Base-by-base conservation (phyloP, 1,140 invertebrate species). In the Drosophila azteca region DNA sequence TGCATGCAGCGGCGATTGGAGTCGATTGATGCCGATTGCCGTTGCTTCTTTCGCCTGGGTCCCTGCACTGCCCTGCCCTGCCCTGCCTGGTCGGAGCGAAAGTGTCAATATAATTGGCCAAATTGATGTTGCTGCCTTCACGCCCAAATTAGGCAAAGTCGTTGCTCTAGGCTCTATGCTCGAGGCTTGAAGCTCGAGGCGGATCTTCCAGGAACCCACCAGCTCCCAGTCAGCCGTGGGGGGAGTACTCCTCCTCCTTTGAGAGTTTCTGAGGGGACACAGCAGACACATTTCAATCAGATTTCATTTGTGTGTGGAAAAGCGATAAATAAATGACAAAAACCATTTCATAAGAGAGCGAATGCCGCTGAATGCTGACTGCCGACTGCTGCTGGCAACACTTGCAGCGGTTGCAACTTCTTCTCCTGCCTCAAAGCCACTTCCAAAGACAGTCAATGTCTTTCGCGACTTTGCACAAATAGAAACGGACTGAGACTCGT, bases 281-380 rank as follows among this genome's bases (percentile, higher is more conserved):
- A n/a, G 8, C 24, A 45, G 68, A 80, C 89, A 90, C 84, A 90
- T 85, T 89, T 90, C 89, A 90, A 90, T 90, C 89, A 89, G 83
- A 83, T 90, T 90, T 90, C 89, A 90, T 77, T 76, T 63, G 63
- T 72, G 68, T 53, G 64, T 50, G 66, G 51, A 90, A 82, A 80
- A 87, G 63, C 84, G 75, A 90, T 90, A 90, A 90, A 90, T 90
- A 90, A 88, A 90, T 88, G 89, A 89, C 83, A 85, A 89, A 82
- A 89, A 71, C 79, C 78, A 90, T 90, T 90, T 85, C 82, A 87
- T 89, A 90, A 90, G 79, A 79, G 64, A 70, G 71, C 69, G 63
- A 73, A 74, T 76, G 55, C 57, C 52, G 52, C 35, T 11, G 60
- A 11, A 67, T 69, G 57, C 68, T 55, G 20, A 41, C 13, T 5